Evolutionary conservation across 53 echinoderm and acorn worm genomes (phyloP), one percentile per base, ranked within the genome.

Genomic region (Luidia sarsii): DNA sequence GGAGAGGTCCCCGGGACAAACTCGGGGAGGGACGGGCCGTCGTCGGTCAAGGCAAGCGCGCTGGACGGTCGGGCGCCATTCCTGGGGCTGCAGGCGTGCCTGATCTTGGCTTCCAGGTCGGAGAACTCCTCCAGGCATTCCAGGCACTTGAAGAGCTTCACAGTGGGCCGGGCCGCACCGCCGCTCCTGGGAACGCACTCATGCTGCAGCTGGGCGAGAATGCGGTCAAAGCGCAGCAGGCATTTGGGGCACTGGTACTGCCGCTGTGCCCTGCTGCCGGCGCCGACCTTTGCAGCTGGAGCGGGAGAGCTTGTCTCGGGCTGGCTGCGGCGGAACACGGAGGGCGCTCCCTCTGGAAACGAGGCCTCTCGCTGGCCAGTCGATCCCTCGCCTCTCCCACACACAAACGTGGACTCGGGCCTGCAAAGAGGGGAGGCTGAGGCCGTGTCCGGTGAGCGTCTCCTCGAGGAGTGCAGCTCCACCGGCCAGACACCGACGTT

Each of bases 211-310:
- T 77, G 77, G 61, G 77, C 59, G 20, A 77, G 29, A 22, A 77
- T 46, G 20, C 77, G 77, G 39, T 61, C 60, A 77, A 77, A 77
- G 45, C 77, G 41, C 31, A 24, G 21, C 9, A 77, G 62, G 33
- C 77, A 77, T 77, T 77, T 77, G 18, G 77, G 77, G 48, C 77
- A 77, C 61, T 77, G 77, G 45, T 77, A 77, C 57, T 77, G 46
- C 31, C 1, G 48, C 6, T 41, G 6, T 46, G 77, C 15, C 33
- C 19, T 33, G 48, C 7, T 38, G 24, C 19, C n/a, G 22, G 46
- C 28, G 3, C 5, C 29, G n/a, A n/a, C n/a, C 28, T 57, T 57
- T 57, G 64, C 19, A 34, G 4, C 2, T 64, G 38, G 38, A 18
- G 38, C 30, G 20, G 38, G 37, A 37, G 64, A 38, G 35, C 4